Evolutionary conservation across 2,888 invertebrate species (phyloP).

Genomic region (Papilio demoleus): DNA sequence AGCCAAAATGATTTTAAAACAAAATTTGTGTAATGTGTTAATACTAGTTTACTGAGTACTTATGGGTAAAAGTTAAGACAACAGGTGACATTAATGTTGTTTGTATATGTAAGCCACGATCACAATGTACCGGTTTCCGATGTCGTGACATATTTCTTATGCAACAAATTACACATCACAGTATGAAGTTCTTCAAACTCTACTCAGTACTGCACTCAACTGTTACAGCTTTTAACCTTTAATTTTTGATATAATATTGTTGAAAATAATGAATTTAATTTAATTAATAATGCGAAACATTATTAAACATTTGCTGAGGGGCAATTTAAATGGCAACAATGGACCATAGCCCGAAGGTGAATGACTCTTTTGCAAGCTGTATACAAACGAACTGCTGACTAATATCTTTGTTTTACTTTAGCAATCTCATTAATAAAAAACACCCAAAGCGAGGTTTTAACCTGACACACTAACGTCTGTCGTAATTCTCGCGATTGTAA

Average conservation of each 20-base stretch:
- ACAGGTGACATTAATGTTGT: background rate
- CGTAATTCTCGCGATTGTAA: conserved; percentile 25
- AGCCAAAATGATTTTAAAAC: no score
- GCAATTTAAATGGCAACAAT: conserved; percentile 34
- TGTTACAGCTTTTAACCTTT: no score
- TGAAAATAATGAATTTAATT: conserved; percentile 3
- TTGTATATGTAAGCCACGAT: background rate
- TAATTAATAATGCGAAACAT: conserved; percentile 5
- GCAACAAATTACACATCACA: conserved; percentile 2
- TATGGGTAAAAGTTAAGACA: background rate
- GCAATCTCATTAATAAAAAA: conserved; percentile 34
- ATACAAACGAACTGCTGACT: conserved; percentile 13
- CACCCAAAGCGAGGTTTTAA: conserved; percentile 20
- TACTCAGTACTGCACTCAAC: no score
- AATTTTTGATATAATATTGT: no score
- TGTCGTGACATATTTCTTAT: conserved; percentile 3
- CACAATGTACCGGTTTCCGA: conserved; percentile 13
- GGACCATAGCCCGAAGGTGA: conserved; percentile 32
- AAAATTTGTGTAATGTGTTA: no score
- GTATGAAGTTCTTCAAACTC: background rate
- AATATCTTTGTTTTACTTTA: conserved; percentile 34
- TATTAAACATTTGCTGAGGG: conserved; percentile 11
- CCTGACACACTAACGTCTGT: conserved; percentile 20
- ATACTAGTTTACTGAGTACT: background rate
- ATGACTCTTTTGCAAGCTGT: conserved; percentile 28